Evolutionary conservation across 1,140 invertebrate species (phyloP).

Genomic region (Apis mellifera): DNA sequence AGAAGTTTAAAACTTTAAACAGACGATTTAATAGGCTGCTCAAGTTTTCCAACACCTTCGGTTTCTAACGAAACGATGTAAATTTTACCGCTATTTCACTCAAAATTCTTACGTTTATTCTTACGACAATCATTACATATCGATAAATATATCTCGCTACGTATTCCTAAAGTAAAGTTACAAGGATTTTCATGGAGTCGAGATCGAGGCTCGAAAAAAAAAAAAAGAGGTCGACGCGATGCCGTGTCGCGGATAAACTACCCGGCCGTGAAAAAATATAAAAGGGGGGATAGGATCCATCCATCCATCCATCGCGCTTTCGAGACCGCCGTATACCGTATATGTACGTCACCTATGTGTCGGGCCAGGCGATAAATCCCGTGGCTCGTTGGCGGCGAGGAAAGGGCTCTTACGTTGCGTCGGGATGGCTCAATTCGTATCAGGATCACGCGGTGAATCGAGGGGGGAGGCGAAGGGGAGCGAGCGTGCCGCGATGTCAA

Average conservation of each 20-base stretch:
- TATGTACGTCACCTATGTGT: background rate
- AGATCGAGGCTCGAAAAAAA: too few relatives aligned
- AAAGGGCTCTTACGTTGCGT: conserved; percentile 63
- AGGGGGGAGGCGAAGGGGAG: background rate
- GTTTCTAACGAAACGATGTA: too few relatives aligned
- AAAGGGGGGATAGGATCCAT: conserved; percentile 17
- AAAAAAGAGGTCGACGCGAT: background rate
- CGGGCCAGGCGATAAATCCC: conserved; percentile 47
- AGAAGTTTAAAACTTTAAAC: too few relatives aligned
- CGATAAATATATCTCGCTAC: too few relatives aligned
- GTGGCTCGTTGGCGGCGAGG: conserved; percentile 35
- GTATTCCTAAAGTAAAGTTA: too few relatives aligned
- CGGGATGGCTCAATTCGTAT: conserved; percentile 55
- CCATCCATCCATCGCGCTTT: background rate
- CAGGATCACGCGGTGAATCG: conserved; percentile 43
- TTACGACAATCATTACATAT: too few relatives aligned
- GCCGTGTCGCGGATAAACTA: conserved; percentile 1
- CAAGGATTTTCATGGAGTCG: too few relatives aligned
- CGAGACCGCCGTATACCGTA: background rate
- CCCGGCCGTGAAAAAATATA: conserved; percentile 1
- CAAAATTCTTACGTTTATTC: too few relatives aligned
- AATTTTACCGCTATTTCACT: too few relatives aligned
- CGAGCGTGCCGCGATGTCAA: background rate
- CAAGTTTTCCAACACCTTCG: too few relatives aligned
- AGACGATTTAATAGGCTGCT: too few relatives aligned